Percentiles rank a stretch among this genome's conserved stretches.
phyloP scores from a whole-genome alignment of 2,113 vertebrate species.

The Uria aalge region DNA sequence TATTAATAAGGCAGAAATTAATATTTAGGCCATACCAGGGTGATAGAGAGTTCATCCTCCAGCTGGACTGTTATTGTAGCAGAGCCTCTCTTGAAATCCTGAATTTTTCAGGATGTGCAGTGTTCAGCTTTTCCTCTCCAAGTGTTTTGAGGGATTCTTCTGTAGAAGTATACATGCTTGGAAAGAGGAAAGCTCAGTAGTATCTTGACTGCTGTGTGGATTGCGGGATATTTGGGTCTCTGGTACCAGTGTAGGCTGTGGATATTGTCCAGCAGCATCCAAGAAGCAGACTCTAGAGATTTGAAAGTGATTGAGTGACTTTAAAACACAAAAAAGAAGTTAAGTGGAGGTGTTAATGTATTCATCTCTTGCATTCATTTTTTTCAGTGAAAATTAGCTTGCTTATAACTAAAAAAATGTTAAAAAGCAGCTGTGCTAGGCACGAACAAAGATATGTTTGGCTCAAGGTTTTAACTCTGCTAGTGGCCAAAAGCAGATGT shows the following conservation, averaged over 20 bases:
- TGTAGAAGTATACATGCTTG: not conserved
- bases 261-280: not conserved
- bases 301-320: not conserved
- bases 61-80: not conserved
- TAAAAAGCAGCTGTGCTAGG: not conserved
- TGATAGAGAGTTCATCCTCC: not conserved
- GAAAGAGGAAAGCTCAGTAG: not conserved
- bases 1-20: not conserved
- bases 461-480: not conserved
- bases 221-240: not conserved
- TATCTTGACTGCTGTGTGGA: not conserved
- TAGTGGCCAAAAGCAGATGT: not conserved
- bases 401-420: not conserved
- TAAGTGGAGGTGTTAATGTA: not conserved
- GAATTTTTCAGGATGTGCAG: not conserved
- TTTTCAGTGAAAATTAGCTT: not conserved
- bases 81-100: not conserved
- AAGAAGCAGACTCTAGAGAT: not conserved
- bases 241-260: not conserved
- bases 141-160: not conserved
- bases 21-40: not conserved
- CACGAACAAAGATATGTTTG: not conserved
- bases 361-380: not conserved
- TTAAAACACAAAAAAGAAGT: not conserved
- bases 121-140: not conserved